Evolutionary conservation across 2,888 invertebrate species (phyloP), one percentile per base, ranked within the genome.

Genomic region (Lampropteryx suffumata): DNA sequence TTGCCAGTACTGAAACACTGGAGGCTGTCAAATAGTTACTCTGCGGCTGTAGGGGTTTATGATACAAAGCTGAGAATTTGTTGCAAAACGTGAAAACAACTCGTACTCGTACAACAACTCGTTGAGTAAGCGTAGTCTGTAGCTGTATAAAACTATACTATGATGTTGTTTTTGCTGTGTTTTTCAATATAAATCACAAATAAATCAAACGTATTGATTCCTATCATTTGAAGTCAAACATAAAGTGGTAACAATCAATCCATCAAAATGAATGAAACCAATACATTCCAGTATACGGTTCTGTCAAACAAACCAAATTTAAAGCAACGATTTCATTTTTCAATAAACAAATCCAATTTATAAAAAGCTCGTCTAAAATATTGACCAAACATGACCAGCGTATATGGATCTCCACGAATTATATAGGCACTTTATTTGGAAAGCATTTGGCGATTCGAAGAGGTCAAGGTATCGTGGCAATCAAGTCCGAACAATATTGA

Each of bases 401-500:
- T 24, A 33, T 3, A 6, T 42, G n/a, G 42, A 17, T 1, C 39
- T 17, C 29, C 14, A 17, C 12, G 13, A 10, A 12, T 35, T 28
- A 33, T 35, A 35, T 11, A 29, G 11, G 9, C 8, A 29, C 12
- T 17, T 12, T 1, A 32, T 37, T 26, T 14, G n/a, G 2, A 3
- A 26, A 6, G 10, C 11, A 10, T 41, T 35, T 12, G 33, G n/a
- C 5, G 24, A 21, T 11, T 8, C 12, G 5, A 27, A n/a, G 30
- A 36, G 43, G 43, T 43, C 43, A 42, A 37, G 10, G n/a, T 41
- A 48, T 42, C 12, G 12, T 17, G 27, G 32, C 39, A 24, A 41
- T 51, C 12, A 35, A 50, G 45, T 39, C 8, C n/a, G 2, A 33
- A 36, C 46, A 47, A 35, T 41, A 45, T 45, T 35, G 24, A 45